Conservation (phyloP, 2,797 vertebrate genomes). For the Nannoperca australis region DNA sequence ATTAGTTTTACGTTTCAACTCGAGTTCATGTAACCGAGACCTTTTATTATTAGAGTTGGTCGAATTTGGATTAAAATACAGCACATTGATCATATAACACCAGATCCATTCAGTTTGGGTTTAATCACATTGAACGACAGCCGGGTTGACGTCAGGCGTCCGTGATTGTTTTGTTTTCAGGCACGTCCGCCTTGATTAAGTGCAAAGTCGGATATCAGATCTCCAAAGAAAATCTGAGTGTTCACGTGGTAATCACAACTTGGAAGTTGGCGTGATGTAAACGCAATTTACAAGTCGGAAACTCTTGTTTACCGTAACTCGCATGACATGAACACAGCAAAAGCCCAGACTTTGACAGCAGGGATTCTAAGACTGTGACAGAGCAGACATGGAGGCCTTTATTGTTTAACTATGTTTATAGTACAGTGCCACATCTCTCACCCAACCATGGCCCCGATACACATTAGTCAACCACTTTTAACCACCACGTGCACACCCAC, state of each 20-base stretch:
- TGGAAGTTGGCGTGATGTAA: not conserved
- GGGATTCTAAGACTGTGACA: conserved; percentile 39
- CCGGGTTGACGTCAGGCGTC: not conserved
- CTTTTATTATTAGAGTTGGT: not conserved
- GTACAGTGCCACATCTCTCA: conserved; percentile 80
- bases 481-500: conserved; percentile 70
- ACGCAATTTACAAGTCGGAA: no score
- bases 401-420: conserved; percentile 85
- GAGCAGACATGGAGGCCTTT: conserved; percentile 83
- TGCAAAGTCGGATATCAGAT: no score
- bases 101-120: not conserved
- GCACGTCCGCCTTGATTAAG: not conserved
- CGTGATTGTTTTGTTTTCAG: not conserved
- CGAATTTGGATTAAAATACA: not conserved
- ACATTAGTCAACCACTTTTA: conserved; percentile 74
- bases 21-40: not conserved
- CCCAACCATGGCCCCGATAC: conserved; percentile 63
- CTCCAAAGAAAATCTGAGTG: no score
- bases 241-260: no score
- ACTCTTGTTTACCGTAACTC: rapidly evolving
- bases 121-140: not conserved
- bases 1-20: no score
- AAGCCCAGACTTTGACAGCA: not conserved
- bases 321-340: not conserved
- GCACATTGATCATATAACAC: not conserved